A percentile compares a stretch with the other conserved stretches of the same genome.
These are phyloP conservation scores for Antechinus flavipes DNA, from an alignment of 2,113 vertebrate genomes.

Conservation along the genomic window DNA sequence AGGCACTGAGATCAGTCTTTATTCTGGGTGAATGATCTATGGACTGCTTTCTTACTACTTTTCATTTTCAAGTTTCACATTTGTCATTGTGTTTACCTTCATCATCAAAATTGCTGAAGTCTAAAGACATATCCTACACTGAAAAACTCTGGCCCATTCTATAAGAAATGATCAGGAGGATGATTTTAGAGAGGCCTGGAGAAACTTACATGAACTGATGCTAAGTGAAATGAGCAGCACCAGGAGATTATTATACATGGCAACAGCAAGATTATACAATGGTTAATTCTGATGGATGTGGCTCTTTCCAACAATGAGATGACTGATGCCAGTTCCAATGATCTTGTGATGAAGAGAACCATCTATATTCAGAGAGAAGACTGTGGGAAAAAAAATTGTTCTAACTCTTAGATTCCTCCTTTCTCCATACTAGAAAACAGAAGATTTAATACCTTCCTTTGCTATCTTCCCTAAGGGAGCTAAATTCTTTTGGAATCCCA, in stretches of 20 bases:
- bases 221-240: too few relatives aligned
- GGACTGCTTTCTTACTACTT: background rate
- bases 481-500: background rate
- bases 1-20: background rate
- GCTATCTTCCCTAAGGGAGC: background rate
- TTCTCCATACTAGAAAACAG: background rate
- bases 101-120: background rate
- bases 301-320: too few relatives aligned
- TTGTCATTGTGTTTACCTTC: background rate
- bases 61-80: background rate
- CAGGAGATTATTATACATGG: too few relatives aligned
- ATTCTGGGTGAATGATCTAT: background rate
- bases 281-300: too few relatives aligned
- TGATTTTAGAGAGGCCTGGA: too few relatives aligned
- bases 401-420: background rate
- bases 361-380: too few relatives aligned
- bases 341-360: too few relatives aligned
- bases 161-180: too few relatives aligned
- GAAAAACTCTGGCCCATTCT: background rate
- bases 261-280: too few relatives aligned
- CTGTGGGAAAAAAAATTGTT: background rate
- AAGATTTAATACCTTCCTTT: background rate
- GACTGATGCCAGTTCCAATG: too few relatives aligned
- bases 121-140: background rate
- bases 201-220: too few relatives aligned